Percentiles rank a stretch among this genome's conserved stretches.
Evolutionary conservation across 1,140 invertebrate genomes (phyloP).

Genomic region (Psix sp.): DNA sequence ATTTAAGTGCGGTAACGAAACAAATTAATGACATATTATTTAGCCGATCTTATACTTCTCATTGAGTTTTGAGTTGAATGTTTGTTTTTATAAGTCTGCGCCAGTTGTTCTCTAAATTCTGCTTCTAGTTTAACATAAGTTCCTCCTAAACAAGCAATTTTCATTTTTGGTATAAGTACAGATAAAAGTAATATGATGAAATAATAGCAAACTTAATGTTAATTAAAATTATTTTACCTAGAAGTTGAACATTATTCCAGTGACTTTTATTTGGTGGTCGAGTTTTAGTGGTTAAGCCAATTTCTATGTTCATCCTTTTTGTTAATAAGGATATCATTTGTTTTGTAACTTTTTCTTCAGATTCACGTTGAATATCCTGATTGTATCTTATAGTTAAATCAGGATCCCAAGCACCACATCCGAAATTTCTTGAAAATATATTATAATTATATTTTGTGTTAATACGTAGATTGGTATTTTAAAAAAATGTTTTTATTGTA

Average conservation of each 20-base stretch:
- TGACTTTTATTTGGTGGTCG: constrained; percentile 55
- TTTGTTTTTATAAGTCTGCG: constrained; percentile 66
- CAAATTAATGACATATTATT: constrained; percentile 10
- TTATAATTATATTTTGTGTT: constrained; percentile 3
- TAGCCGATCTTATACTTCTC: constrained; percentile 54
- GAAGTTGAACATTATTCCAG: constrained; percentile 65
- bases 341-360: constrained; percentile 84
- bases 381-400: constrained; percentile 87
- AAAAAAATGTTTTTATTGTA: constrained; percentile 11
- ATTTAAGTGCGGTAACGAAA: constrained; percentile 6
- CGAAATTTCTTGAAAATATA: constrained; percentile 59
- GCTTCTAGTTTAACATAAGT: constrained; percentile 83
- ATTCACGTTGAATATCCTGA: constrained; percentile 89
- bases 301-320: constrained; percentile 72
- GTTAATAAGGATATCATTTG: constrained; percentile 82
- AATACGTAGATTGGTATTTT: constrained; percentile 2
- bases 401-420: constrained; percentile 82
- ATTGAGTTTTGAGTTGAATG: constrained; percentile 42
- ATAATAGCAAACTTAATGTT: background rate
- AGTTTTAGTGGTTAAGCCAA: constrained; percentile 56
- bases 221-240: constrained; percentile 60
- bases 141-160: constrained; percentile 77
- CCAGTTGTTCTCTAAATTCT: constrained; percentile 82
- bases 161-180: background rate
- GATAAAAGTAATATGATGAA: constrained; percentile 12